Conservation (phyloP, 1,140 invertebrate species). For the Chymomyza costata region DNA sequence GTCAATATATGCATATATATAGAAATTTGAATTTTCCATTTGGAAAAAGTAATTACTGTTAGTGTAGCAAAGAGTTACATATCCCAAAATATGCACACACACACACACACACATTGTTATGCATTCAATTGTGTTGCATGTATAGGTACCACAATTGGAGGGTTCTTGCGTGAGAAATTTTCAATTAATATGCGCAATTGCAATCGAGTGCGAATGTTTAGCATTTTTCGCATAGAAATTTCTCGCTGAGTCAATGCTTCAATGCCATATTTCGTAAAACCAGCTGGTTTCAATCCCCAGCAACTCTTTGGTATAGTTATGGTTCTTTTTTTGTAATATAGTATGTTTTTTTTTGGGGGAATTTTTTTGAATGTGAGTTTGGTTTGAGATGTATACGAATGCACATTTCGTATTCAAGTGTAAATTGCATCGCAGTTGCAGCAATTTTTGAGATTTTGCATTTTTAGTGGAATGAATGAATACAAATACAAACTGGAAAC, state of each 20-base stretch:
- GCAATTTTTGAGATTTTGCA: conserved; percentile 51
- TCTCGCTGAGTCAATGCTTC: too few species aligned
- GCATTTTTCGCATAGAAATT: conserved; percentile 57
- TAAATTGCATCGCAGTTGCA: conserved; percentile 63
- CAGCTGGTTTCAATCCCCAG: conserved; percentile 7
- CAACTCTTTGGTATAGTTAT: conserved; percentile 19
- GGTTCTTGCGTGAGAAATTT: conserved; percentile 63
- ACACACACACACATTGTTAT: too few species aligned
- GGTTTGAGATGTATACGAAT: not conserved
- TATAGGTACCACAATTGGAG: too few species aligned
- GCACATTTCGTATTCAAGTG: conserved; percentile 61
- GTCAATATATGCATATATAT: too few species aligned
- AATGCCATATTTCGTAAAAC: too few species aligned
- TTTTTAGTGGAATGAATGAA: conserved; percentile 46
- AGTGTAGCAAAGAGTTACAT: too few species aligned
- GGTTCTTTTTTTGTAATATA: conserved; percentile 41
- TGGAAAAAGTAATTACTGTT: too few species aligned
- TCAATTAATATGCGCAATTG: conserved; percentile 67
- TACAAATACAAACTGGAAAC: conserved; percentile 19
- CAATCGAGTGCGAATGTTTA: conserved; percentile 41
- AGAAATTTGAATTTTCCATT: too few species aligned
- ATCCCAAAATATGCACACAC: too few species aligned
- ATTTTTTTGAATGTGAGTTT: too few species aligned
- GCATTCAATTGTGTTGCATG: too few species aligned
- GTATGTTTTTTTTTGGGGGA: conserved; percentile 2